Percentiles rank a stretch among this genome's conserved stretches.
Conservation (phyloP, 2,113 vertebrate species). For the Thermophis baileyi region DNA sequence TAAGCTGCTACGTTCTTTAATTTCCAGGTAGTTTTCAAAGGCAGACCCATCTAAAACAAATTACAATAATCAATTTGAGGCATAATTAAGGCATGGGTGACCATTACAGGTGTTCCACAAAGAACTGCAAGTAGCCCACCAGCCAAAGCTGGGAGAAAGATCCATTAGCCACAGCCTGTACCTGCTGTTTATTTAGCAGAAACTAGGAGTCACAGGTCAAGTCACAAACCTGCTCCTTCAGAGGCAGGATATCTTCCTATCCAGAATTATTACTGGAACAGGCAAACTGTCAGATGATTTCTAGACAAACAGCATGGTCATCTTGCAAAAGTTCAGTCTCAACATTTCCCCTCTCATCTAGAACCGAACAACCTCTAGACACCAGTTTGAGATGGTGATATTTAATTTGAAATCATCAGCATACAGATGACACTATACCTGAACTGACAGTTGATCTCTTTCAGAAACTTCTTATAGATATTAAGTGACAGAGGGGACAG, state of each 20-base stretch:
- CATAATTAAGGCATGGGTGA: not conserved
- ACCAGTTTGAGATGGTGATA: too few relatives aligned
- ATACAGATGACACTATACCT: too few relatives aligned
- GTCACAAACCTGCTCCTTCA: not conserved
- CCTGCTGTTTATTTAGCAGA: not conserved
- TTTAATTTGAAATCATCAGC: too few relatives aligned
- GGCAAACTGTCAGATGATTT: not conserved
- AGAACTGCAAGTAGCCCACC: not conserved
- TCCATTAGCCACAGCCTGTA: not conserved
- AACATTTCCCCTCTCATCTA: not conserved
- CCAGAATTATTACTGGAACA: not conserved
- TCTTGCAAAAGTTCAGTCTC: not conserved
- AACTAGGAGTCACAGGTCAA: not conserved
- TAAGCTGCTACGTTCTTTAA: not conserved
- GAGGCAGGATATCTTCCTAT: not conserved
- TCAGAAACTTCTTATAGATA: too few relatives aligned
- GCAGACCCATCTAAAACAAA: not conserved
- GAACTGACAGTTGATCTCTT: too few relatives aligned
- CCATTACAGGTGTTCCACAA: not conserved
- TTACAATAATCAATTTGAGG: not conserved
- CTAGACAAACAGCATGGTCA: not conserved
- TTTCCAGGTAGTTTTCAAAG: not conserved
- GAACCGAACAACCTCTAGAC: too few relatives aligned
- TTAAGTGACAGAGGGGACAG: too few relatives aligned
- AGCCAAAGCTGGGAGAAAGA: not conserved